A percentile compares a stretch with the other conserved stretches of the same genome.
phyloP scores from a whole-genome alignment of 2,113 vertebrate species.

The Pluvialis apricaria region DNA sequence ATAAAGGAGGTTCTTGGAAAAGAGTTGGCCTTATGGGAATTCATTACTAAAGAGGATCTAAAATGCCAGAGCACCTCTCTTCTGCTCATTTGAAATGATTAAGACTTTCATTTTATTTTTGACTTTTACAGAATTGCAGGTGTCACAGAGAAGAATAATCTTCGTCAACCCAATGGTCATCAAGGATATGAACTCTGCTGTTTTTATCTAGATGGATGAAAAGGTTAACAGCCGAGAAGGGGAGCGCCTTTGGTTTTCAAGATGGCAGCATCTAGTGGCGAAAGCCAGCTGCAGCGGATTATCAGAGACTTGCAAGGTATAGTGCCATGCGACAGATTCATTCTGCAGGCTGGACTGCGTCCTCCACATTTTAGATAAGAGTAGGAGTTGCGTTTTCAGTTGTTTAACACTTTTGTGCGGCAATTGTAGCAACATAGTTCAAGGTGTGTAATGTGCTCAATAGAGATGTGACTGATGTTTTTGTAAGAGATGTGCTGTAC shows the following conservation, averaged over 20 bases:
- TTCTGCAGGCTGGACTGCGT: not conserved
- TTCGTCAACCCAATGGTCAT: not conserved
- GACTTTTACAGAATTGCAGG: conserved; percentile 18
- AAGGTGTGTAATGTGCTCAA: not conserved
- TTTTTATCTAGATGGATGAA: conserved; percentile 3
- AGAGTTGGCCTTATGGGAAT: not conserved
- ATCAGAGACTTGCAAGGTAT: conserved; percentile 92
- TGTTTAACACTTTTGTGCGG: not conserved
- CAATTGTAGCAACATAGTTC: not conserved
- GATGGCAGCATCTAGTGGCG: conserved; percentile 81
- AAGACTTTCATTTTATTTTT: not conserved
- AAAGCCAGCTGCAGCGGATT: conserved; percentile 93
- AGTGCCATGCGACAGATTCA: not conserved
- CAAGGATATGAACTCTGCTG: not conserved
- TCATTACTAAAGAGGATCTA: not conserved
- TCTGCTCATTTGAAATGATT: not conserved
- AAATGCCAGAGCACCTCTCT: not conserved
- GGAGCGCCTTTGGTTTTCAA: not conserved
- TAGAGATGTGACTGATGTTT: not conserved
- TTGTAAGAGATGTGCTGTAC: not conserved
- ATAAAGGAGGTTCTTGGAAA: not conserved
- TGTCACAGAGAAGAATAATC: conserved; percentile 16
- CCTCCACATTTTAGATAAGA: not conserved
- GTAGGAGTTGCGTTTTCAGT: not conserved
- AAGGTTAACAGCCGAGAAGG: not conserved